These are phyloP conservation scores for Creontiades dilutus DNA, from an alignment of 2,888 invertebrate genomes.

Conservation along the genomic window DNA sequence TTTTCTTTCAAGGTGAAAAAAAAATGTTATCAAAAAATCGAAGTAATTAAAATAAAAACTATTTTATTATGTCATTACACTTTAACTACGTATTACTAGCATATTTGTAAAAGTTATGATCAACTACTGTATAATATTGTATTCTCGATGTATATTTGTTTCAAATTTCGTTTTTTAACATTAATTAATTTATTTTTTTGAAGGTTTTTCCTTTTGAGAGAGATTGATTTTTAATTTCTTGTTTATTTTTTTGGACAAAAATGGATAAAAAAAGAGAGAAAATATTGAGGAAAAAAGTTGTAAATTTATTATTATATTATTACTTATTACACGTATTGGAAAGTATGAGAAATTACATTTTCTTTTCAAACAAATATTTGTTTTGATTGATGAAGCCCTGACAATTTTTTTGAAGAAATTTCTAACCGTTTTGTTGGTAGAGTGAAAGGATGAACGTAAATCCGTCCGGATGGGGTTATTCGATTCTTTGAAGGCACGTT, in stretches of 20 bases:
- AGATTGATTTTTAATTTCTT: not conserved
- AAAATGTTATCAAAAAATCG: slow-evolving; percentile 25
- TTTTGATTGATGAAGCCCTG: too few species aligned
- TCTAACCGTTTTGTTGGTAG: too few species aligned
- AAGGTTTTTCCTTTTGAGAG: not conserved
- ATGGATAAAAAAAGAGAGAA: not conserved
- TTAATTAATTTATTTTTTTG: slow-evolving; percentile 28
- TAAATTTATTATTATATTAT: slow-evolving; percentile 36
- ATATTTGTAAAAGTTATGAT: not conserved
- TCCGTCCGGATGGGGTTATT: too few species aligned
- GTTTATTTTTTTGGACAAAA: not conserved
- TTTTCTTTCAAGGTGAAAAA: slow-evolving; percentile 9
- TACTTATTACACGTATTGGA: slow-evolving; percentile 39
- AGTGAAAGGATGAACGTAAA: too few species aligned
- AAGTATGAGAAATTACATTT: slow-evolving; percentile 22
- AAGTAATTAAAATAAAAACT: slow-evolving; percentile 20
- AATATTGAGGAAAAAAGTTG: not conserved
- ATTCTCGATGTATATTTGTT: slow-evolving; percentile 22
- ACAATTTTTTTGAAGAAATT: too few species aligned
- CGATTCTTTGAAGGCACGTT: too few species aligned
- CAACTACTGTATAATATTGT: slow-evolving; percentile 20
- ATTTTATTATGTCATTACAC: slow-evolving; percentile 39
- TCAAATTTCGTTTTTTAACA: not conserved
- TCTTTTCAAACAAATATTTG: not conserved
- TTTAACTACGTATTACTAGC: slow-evolving; percentile 28